Evolutionary conservation across 64 coral and sea anemone species (phyloP).

Genomic region (Acropora yongei): DNA sequence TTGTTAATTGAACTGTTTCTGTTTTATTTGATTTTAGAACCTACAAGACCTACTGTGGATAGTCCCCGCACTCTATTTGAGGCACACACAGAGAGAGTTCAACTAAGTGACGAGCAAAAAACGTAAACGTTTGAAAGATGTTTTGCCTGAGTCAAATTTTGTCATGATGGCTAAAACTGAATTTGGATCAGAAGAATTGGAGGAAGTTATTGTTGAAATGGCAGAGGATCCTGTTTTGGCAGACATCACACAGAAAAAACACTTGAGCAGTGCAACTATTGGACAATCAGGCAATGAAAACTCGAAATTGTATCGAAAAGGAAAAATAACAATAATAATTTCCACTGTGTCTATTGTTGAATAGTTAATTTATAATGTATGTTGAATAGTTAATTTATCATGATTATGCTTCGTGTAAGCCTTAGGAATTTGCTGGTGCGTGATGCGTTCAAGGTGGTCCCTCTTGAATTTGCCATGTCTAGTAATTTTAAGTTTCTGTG

Average conservation of each 20-base stretch:
- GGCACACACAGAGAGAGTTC: neutral
- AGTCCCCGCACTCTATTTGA: slow-evolving; percentile 4
- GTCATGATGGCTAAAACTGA: slow-evolving; percentile 35
- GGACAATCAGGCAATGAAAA: slow-evolving; percentile 57
- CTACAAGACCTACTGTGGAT: slow-evolving; percentile 36
- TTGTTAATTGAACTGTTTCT: too few species aligned
- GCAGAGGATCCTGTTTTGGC: neutral
- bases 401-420: too few species aligned
- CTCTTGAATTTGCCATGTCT: too few species aligned
- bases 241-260: slow-evolving; percentile 12
- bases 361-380: too few species aligned
- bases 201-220: slow-evolving; percentile 23
- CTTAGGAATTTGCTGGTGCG: too few species aligned
- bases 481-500: too few species aligned
- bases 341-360: slow-evolving; percentile 70
- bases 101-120: slow-evolving; percentile 30
- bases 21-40: too few species aligned
- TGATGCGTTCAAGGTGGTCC: too few species aligned
- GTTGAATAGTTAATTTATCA: too few species aligned
- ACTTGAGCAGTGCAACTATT: slow-evolving; percentile 30
- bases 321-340: slow-evolving; percentile 74
- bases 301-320: too few species aligned
- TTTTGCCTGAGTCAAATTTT: slow-evolving; percentile 50
- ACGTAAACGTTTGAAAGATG: slow-evolving; percentile 47
- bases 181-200: slow-evolving; percentile 21